These are phyloP conservation scores for Eurystomus gularis DNA, from an alignment of 2,113 vertebrate species.

Conservation along the genomic window DNA sequence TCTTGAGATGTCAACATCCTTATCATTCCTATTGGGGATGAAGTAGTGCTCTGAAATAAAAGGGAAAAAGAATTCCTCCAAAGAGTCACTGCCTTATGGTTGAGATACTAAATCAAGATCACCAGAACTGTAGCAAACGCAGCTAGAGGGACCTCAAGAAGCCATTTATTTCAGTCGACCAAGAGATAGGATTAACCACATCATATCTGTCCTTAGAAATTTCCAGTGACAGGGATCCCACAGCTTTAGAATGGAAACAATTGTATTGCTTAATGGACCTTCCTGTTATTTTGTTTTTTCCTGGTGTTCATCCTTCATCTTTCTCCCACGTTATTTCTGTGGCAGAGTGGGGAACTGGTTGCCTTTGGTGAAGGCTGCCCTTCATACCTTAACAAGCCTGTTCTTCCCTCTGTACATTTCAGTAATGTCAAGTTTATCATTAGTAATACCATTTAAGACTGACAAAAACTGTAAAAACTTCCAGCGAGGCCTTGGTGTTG, in stretches of 20 bases:
- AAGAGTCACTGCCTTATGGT: not conserved
- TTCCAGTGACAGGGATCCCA: not conserved
- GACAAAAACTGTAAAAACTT: not conserved
- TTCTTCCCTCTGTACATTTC: not conserved
- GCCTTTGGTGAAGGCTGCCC: not conserved
- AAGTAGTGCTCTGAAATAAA: not conserved
- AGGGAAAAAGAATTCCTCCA: not conserved
- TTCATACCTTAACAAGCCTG: not conserved
- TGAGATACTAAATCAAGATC: not conserved
- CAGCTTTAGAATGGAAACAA: not conserved
- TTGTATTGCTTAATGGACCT: not conserved
- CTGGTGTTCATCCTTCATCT: not conserved
- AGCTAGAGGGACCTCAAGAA: not conserved
- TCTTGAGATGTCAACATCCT: constrained; percentile 31
- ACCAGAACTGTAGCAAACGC: not conserved
- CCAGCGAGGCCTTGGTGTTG: not conserved
- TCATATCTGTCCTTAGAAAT: not conserved
- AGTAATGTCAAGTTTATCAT: not conserved
- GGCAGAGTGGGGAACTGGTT: rapidly evolving
- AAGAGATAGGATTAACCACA: not conserved
- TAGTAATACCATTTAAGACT: not conserved
- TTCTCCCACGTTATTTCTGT: not conserved
- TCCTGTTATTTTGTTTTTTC: not conserved
- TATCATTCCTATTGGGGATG: not conserved
- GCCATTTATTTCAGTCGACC: not conserved